A percentile compares a stretch with the other conserved stretches of the same genome.
Evolutionary conservation across 2,888 invertebrate species (phyloP).

Genomic region (Schrankia costaestrigalis): DNA sequence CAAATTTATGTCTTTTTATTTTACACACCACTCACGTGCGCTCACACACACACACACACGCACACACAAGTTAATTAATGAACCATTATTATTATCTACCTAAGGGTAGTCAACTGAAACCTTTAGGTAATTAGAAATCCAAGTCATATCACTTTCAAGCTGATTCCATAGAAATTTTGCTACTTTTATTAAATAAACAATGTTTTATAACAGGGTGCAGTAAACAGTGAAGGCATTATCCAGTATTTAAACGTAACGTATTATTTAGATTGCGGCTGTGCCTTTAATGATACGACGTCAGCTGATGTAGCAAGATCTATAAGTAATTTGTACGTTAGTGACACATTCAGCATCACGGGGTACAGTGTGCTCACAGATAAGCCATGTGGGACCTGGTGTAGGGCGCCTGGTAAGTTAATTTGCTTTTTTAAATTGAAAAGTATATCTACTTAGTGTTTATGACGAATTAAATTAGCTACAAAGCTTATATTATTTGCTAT

Average conservation of each 20-base stretch:
- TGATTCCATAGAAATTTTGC: neutral
- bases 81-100: no score
- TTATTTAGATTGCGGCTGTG: constrained; percentile 61
- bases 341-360: constrained; percentile 65
- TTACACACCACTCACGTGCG: no score
- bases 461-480: no score
- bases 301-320: constrained; percentile 42
- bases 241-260: constrained; percentile 74
- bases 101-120: no score
- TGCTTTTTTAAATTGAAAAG: no score
- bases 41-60: no score
- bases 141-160: neutral
- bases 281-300: constrained; percentile 56
- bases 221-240: constrained; percentile 77
- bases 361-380: constrained; percentile 83
- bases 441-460: no score
- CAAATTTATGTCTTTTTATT: no score
- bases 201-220: constrained; percentile 60
- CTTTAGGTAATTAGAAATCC: no score
- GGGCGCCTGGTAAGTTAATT: constrained; percentile 85
- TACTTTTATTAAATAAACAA: neutral
- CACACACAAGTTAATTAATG: no score
- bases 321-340: constrained; percentile 76
- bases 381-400: constrained; percentile 83
- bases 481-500: no score